Conservation (phyloP, 2,113 vertebrate genomes). For the Ailuropoda melanoleuca region DNA sequence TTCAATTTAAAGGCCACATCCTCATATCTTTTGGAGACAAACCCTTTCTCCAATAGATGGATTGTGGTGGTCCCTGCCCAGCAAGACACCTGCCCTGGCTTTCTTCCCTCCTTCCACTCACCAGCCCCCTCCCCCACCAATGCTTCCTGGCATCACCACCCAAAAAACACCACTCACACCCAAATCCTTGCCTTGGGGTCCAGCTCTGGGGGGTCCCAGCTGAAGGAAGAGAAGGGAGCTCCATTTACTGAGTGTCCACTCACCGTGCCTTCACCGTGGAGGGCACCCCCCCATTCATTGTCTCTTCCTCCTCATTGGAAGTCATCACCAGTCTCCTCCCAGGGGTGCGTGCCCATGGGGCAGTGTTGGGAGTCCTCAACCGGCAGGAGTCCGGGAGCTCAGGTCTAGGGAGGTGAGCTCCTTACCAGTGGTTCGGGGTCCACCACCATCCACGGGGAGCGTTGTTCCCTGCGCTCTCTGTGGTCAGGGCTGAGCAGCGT, state of each 20-base stretch:
- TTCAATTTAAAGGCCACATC: not conserved
- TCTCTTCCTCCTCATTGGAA: too few species aligned
- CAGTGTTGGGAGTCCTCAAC: not conserved
- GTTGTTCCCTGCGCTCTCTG: not conserved
- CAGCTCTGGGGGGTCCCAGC: not conserved
- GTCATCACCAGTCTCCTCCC: not conserved
- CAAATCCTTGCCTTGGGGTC: not conserved
- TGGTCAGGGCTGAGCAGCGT: accelerated
- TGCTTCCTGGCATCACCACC: not conserved
- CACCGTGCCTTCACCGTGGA: accelerated
- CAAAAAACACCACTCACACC: not conserved
- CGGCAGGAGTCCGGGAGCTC: not conserved
- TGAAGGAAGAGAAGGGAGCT: not conserved
- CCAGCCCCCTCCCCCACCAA: not conserved
- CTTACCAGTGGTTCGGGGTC: not conserved
- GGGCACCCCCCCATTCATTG: accelerated
- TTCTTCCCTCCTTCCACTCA: not conserved
- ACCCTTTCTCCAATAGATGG: not conserved
- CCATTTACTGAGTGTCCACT: not conserved
- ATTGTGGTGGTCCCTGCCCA: too few species aligned
- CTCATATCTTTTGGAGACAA: not conserved
- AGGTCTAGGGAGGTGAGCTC: not conserved
- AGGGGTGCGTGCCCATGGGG: too few species aligned
- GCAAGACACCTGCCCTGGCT: not conserved
- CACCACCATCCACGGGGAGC: accelerated